These are phyloP conservation scores for Macheiramphus alcinus DNA, from an alignment of 2,113 vertebrate species.

Conservation along the genomic window DNA sequence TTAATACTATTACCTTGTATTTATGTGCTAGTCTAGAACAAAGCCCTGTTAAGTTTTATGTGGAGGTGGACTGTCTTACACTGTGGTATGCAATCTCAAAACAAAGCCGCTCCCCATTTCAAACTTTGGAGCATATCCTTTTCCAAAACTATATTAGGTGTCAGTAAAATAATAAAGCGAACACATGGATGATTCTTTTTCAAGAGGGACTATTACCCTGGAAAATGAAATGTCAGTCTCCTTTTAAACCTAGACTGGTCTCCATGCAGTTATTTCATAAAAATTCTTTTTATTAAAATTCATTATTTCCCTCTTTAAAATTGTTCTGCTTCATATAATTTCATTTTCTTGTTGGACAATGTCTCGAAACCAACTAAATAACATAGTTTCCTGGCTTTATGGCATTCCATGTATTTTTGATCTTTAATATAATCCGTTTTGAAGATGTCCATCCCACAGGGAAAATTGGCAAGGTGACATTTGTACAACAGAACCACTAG, in stretches of 20 bases:
- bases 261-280: slow-evolving; percentile 60
- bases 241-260: slow-evolving; percentile 68
- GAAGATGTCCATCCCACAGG: neutral
- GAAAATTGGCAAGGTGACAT: neutral
- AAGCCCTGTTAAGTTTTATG: slow-evolving; percentile 49
- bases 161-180: slow-evolving; percentile 73
- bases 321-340: slow-evolving; percentile 48
- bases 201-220: slow-evolving; percentile 54
- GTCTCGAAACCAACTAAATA: slow-evolving; percentile 37
- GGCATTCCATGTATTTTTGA: slow-evolving; percentile 36
- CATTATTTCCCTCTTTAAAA: slow-evolving; percentile 63
- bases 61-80: slow-evolving; percentile 26
- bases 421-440: slow-evolving; percentile 48
- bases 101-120: neutral
- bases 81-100: slow-evolving; percentile 49
- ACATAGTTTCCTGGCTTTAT: slow-evolving; percentile 1
- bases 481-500: neutral
- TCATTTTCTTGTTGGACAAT: slow-evolving; percentile 49
- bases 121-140: slow-evolving; percentile 38
- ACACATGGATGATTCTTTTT: slow-evolving; percentile 69
- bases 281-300: slow-evolving; percentile 64
- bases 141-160: slow-evolving; percentile 72
- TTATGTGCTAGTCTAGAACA: slow-evolving; percentile 27
- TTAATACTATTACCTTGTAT: slow-evolving; percentile 33
- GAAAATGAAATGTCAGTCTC: slow-evolving; percentile 52